Evolutionary conservation across 1,140 invertebrate species (phyloP), one percentile per base, ranked within the genome.

Genomic region (Zaprionus vittiger): DNA sequence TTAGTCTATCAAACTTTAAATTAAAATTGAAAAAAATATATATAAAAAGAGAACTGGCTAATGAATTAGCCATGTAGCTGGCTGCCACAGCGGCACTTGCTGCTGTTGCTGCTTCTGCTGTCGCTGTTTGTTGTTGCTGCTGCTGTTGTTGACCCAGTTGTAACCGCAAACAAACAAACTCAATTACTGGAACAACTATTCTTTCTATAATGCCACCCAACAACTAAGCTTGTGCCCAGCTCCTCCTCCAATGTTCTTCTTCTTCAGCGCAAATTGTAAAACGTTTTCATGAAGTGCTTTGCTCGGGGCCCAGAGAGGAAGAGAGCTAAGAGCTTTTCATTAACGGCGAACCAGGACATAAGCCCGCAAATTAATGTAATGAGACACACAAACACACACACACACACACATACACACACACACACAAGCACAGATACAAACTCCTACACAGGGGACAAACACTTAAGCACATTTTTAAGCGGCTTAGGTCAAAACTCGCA

Each of bases 351-450:
- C 41, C 64, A 70, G 62, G 59, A 65, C 78, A 67, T 85, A 79
- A 84, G 68, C 22, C 63, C 61, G 73, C 77, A 83, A 86, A 83
- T 86, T 83, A 87, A 77, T 74, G 60, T 87, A 80, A 87, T 83
- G 77, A 77, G 79, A 72, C 55, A 72, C 22, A 26, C 65, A 73
- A 17, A 57, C 28, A 57, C n/a, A 44, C 47, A 72, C 11, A 55
- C 28, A 38, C 44, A n/a, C 31, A 14, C 28, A 61, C 28, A 41
- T 1, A 60, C n/a, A 55, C 47, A 73, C 12, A 55, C 28, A 41
- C 24, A 14, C 28, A 61, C 28, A 62, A 15, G 63, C 11, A 67
- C n/a, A 52, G 12, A 41, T 31, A 61, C 34, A 60, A 1, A 55
- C 20, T 22, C 34, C 44, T 56, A 28, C n/a, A 57, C 49, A 55